phyloP scores from a whole-genome alignment of 1,140 invertebrate genomes.

The Scaptomyza pallida region DNA sequence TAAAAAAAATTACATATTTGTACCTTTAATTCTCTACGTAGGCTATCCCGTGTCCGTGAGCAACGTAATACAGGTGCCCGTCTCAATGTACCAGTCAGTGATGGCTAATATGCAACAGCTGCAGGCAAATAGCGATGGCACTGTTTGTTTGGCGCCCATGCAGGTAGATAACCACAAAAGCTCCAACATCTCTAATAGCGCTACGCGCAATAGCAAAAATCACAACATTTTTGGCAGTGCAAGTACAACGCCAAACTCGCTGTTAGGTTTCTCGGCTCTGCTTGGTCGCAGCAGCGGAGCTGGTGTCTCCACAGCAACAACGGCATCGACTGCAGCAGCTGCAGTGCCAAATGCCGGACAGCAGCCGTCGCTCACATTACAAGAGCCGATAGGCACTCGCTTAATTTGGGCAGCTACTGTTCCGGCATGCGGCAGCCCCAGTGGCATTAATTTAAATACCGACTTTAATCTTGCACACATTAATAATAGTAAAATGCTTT shows the following conservation, averaged over 20 bases:
- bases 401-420: conserved; percentile 39
- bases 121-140: conserved; percentile 89
- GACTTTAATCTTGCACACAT: conserved; percentile 4
- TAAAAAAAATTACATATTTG: too few species aligned
- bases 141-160: conserved; percentile 92
- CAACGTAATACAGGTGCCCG: conserved; percentile 97
- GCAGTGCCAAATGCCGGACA: conserved; percentile 14
- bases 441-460: not conserved
- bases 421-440: conserved; percentile 4
- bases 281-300: conserved; percentile 28
- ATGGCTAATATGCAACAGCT: conserved; percentile 95
- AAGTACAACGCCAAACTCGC: conserved; percentile 26
- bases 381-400: conserved; percentile 37
- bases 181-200: conserved; percentile 21
- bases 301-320: conserved; percentile 4
- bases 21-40: conserved; percentile 62
- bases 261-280: conserved; percentile 35
- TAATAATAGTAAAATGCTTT: conserved; percentile 47
- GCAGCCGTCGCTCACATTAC: conserved; percentile 34
- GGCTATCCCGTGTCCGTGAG: conserved; percentile 94
- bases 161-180: conserved; percentile 86
- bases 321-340: not conserved
- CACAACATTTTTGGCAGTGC: conserved; percentile 27
- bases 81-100: conserved; percentile 98
- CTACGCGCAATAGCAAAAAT: conserved; percentile 36